Evolutionary conservation across 2,888 invertebrate genomes (phyloP), one percentile per base, ranked within the genome.

Genomic region (Diaphora mendica): DNA sequence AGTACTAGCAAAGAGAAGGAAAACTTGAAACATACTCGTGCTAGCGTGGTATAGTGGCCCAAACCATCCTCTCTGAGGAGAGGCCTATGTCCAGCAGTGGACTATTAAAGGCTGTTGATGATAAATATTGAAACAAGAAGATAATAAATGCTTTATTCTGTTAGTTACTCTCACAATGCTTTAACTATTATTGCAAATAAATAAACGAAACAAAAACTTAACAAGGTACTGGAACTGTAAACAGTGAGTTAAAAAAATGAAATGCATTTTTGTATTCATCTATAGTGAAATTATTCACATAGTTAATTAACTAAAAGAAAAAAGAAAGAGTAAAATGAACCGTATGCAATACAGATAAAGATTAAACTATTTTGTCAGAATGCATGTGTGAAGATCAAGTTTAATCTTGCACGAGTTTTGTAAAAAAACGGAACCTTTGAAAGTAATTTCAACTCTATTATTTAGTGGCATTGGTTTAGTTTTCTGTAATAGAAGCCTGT

Each of bases 181-280:
- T n/a, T n/a, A n/a, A n/a, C n/a, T 13, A 11, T 13, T 44, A 35
- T 35, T 35, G 35, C 0, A 35, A 33, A 33, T 33, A 3, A 33
- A 33, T 33, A 33, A 33, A 3, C 33, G 3, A 33, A 39, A 39
- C n/a, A n/a, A n/a, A n/a, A n/a, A n/a, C n/a, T n/a, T n/a, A n/a
- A n/a, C n/a, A n/a, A n/a, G n/a, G n/a, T 17, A 17, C 15, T 48
- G 51, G 23, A 4, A 68, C 23, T 42, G 8, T 70, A 11, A 30
- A 59, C 26, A 13, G n/a, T 70, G 23, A 23, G 8, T 48, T 62
- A 62, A 39, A 42, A 62, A 39, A 42, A 67, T 79, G 71, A 85
- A 86, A 88, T 82, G 84, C 85, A 84, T 85, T 85, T 76, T 82
- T 48, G 48, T 84, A 86, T 87, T 83, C 72, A 70, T 78, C 79